Conservation (phyloP, 2,797 vertebrate species). For the Otus scops region DNA sequence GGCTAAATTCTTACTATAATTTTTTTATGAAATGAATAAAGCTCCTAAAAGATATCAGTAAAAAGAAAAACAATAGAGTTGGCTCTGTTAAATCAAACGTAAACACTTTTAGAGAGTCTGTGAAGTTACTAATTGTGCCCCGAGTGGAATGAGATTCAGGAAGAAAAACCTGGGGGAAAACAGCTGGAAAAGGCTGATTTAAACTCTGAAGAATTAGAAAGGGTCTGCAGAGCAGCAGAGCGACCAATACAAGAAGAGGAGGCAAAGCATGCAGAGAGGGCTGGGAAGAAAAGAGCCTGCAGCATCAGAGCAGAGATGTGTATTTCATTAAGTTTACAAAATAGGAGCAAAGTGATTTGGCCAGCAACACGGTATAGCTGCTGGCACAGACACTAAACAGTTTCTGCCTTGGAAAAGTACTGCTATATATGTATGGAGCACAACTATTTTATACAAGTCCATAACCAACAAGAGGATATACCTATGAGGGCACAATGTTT, state of each 20-base stretch:
- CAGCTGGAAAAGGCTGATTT: neutral
- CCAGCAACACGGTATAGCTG: neutral
- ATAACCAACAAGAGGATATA: neutral
- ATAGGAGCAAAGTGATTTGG: neutral
- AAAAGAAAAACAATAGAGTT: fast-evolving
- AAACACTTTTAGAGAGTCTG: neutral
- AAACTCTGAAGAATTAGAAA: neutral
- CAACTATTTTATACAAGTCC: neutral
- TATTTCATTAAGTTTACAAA: neutral
- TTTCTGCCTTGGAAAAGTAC: neutral
- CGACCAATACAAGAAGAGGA: neutral
- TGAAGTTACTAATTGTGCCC: neutral
- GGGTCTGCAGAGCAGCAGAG: neutral
- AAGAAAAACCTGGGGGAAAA: neutral
- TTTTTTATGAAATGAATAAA: neutral
- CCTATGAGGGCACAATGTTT: neutral
- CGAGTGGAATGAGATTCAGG: neutral
- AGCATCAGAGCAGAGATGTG: neutral
- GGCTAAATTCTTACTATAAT: neutral
- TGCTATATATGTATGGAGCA: neutral
- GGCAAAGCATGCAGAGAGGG: neutral
- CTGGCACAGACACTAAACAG: neutral
- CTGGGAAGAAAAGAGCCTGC: neutral
- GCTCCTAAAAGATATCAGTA: neutral
- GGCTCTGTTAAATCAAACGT: neutral